Evolutionary conservation across 2,888 invertebrate species (phyloP).

Genomic region (Netelia virgata): DNA sequence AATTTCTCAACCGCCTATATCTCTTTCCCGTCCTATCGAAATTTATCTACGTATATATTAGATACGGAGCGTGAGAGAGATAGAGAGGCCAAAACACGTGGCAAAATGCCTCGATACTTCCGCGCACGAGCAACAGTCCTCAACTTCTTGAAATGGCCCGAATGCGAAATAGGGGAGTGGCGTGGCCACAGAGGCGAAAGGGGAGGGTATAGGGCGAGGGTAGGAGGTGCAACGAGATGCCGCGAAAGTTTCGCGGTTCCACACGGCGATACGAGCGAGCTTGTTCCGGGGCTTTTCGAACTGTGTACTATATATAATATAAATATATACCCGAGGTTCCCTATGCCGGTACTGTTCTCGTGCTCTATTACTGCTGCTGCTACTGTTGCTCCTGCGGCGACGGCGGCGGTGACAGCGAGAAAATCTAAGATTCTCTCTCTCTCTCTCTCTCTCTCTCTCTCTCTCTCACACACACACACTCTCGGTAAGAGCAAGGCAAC

Average conservation of each 20-base stretch:
- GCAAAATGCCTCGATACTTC: constrained; percentile 43
- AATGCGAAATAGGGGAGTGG: constrained; percentile 39
- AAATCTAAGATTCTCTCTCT: constrained; percentile 36
- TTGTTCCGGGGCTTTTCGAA: constrained; percentile 60
- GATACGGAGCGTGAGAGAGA: not conserved
- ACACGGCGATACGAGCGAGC: constrained; percentile 46
- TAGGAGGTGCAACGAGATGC: constrained; percentile 28
- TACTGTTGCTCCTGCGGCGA: not conserved
- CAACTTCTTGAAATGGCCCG: constrained; percentile 53
- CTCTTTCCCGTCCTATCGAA: too few species aligned
- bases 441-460: constrained; percentile 64
- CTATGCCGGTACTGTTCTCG: not conserved
- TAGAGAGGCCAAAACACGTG: constrained; percentile 35
- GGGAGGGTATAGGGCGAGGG: constrained; percentile 6
- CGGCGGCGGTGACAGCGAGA: constrained; percentile 6
- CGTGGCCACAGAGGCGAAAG: not conserved
- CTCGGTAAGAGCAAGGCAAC: not conserved
- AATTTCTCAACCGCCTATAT: too few species aligned
- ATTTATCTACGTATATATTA: not conserved
- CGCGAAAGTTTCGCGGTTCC: constrained; percentile 56
- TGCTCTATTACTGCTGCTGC: constrained; percentile 5
- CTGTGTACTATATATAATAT: constrained; percentile 17
- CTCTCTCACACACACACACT: constrained; percentile 7
- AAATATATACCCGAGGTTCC: not conserved
- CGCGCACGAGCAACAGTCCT: constrained; percentile 18